phyloP scores from a whole-genome alignment of 2,888 invertebrate genomes.

The Oligia fasciuncula region DNA sequence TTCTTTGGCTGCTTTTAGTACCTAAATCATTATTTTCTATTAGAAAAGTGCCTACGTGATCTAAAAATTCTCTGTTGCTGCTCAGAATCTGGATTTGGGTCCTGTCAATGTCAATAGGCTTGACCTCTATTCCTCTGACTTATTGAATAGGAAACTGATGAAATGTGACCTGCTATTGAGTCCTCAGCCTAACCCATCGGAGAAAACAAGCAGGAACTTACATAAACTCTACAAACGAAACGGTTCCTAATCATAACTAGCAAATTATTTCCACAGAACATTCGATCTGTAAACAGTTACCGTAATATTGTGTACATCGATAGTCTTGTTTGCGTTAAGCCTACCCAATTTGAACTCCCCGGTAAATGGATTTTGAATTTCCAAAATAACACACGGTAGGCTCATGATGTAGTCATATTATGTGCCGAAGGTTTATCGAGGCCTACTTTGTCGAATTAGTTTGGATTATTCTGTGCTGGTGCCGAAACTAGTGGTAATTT shows the following conservation, averaged over 20 bases:
- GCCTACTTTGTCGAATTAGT: slow-evolving; percentile 23
- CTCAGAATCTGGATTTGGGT: neutral
- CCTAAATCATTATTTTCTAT: neutral
- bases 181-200: too few species aligned
- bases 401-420: slow-evolving; percentile 25
- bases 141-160: neutral
- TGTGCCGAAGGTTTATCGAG: slow-evolving; percentile 20
- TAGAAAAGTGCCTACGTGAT: neutral
- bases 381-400: slow-evolving; percentile 37
- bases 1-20: neutral
- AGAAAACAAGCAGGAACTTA: neutral
- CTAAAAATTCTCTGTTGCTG: neutral
- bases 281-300: slow-evolving; percentile 37
- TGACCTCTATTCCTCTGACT: neutral
- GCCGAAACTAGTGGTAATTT: slow-evolving; percentile 19
- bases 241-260: slow-evolving; percentile 9
- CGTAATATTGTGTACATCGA: slow-evolving; percentile 49
- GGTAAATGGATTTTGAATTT: slow-evolving; percentile 56
- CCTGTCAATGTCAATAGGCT: too few species aligned
- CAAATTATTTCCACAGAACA: slow-evolving; percentile 27
- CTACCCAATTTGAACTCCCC: slow-evolving; percentile 41
- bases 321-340: slow-evolving; percentile 49
- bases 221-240: neutral
- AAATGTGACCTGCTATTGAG: too few species aligned
- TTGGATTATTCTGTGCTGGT: slow-evolving; percentile 11